Base-by-base conservation (phyloP, 2,797 vertebrate genomes). In the Babyrousa celebensis region DNA sequence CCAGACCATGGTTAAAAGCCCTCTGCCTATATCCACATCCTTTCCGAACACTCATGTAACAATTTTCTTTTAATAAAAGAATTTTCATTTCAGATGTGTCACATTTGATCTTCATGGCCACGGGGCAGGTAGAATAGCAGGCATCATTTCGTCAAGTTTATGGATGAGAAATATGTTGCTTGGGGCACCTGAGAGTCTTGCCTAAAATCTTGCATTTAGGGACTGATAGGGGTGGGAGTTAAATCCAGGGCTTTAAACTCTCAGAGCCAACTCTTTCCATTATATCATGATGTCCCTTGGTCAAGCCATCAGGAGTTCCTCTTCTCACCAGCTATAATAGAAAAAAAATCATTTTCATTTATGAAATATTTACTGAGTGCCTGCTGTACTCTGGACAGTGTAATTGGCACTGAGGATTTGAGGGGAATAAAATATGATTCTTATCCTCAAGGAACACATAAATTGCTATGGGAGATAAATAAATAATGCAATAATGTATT, bases 321-420 rank as follows among this genome's bases (percentile, higher is more conserved):
- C 40, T 88, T 9, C 21, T 77, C 2, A 86, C 2, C 40, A 90
- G 12, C 60, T 95, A 52, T 12, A 93, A 25, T 4, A 67, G 14
- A 15, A 63, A 75, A 93, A 54, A 68, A 71, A 63, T 70, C 32
- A 67, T 89, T 78, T 85, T 77, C 29, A 54, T 77, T 63, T 96
- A 18, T 29, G 36, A 92, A 70, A 70, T 58, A 84, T 80, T 94
- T 95, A 9, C 8, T 62, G 25, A 77, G 40, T 83, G 3, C 23
- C 36, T 80, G 21, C 14, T 62, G 2, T 88, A 43, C 79, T 78
- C 25, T 85, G 7, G 17, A 20, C 11, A 82, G 3, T 75, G 16
- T 89, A 85, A 63, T 74, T 87, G 36, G 12, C 12, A 92, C 9
- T 92, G 36, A 56, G 11, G 15, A 78, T 71, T 94, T 5, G 40